Evolutionary conservation across 2,797 vertebrate species (phyloP).

Genomic region (Lophius americanus): DNA sequence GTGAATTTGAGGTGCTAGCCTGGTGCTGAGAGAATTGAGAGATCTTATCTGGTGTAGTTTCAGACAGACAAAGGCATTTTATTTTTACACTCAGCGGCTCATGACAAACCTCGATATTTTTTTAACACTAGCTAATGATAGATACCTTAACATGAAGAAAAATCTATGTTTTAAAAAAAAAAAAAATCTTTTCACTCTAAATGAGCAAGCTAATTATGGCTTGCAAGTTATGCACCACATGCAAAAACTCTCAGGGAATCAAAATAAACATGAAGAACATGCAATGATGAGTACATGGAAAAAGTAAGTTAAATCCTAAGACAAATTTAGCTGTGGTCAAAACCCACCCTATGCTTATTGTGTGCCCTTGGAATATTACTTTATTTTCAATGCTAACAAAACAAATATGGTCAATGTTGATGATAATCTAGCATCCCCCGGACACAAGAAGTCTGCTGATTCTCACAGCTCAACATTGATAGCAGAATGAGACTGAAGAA

Average conservation of each 20-base stretch:
- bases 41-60: conserved; percentile 73
- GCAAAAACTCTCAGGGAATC: conserved; percentile 31
- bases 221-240: conserved; percentile 20
- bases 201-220: conserved; percentile 23
- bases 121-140: conserved; percentile 51
- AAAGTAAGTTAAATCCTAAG: conserved; percentile 45
- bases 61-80: conserved; percentile 67
- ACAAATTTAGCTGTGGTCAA: conserved; percentile 60
- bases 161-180: conserved; percentile 29
- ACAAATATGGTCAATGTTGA: conserved; percentile 74
- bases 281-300: conserved; percentile 49
- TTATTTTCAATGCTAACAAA: conserved; percentile 75
- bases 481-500: conserved; percentile 67
- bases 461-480: conserved; percentile 48
- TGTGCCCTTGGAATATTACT: conserved; percentile 69
- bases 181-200: conserved; percentile 17
- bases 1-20: conserved; percentile 53
- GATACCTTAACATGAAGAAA: conserved; percentile 22
- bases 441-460: conserved; percentile 60
- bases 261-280: conserved; percentile 42
- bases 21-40: conserved; percentile 61
- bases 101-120: conserved; percentile 38
- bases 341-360: conserved; percentile 61
- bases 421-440: conserved; percentile 77
- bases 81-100: conserved; percentile 46